Evolutionary conservation across 2,113 vertebrate species (phyloP).

Genomic region (Platichthys flesus): DNA sequence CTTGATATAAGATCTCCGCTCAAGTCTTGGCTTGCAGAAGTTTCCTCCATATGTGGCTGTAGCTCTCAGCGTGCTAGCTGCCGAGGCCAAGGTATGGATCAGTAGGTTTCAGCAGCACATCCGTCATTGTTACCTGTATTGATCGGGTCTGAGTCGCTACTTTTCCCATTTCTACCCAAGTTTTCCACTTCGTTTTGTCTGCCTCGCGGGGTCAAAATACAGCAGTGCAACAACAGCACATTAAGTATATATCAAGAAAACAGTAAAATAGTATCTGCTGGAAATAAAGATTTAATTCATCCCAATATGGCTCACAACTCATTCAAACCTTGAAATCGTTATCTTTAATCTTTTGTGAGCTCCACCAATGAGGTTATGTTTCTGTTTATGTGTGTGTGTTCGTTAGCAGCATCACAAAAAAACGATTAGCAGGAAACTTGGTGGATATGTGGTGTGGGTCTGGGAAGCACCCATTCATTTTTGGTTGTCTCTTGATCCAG

Average conservation of each 20-base stretch:
- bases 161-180: constrained; percentile 43
- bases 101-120: constrained; percentile 53
- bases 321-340: neutral
- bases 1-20: neutral
- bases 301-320: neutral
- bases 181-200: constrained; percentile 1
- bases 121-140: constrained; percentile 64
- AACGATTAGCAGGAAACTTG: no score
- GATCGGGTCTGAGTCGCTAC: constrained; percentile 43
- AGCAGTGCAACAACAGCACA: neutral
- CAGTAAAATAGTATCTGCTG: neutral
- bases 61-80: constrained; percentile 4
- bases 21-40: neutral
- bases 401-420: no score
- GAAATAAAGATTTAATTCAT: no score
- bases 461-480: no score
- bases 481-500: no score
- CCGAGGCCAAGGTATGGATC: constrained; percentile 30
- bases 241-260: neutral
- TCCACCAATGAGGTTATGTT: no score
- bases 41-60: constrained; percentile 13
- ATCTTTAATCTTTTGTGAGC: neutral
- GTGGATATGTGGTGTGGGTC: no score
- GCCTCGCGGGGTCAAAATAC: neutral
- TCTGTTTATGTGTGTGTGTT: no score